Percentiles rank a stretch among this genome's conserved stretches.
phyloP scores from a whole-genome alignment of 23 tunicate genomes.

The Phallusia fumigata region DNA sequence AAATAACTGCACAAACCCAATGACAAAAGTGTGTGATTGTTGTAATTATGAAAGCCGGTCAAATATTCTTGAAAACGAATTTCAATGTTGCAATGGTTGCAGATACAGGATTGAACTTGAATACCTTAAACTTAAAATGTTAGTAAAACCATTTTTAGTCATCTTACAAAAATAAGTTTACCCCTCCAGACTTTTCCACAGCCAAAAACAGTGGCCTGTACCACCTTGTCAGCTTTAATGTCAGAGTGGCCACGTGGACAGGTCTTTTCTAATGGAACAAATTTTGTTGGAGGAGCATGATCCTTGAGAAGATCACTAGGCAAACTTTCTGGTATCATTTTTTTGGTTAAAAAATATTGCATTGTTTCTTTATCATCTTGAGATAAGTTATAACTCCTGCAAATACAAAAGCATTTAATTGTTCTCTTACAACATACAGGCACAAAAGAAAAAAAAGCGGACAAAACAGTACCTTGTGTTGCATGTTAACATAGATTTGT shows the following conservation, averaged over 20 bases:
- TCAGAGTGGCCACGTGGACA: conserved; percentile 7
- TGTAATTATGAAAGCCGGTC: conserved; percentile 6
- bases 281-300: neutral
- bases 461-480: neutral
- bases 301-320: neutral
- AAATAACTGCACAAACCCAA: neutral
- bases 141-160: neutral
- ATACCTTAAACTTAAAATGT: neutral
- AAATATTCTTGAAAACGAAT: conserved; percentile 2
- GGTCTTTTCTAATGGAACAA: neutral
- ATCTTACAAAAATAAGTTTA: neutral
- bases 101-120: neutral
- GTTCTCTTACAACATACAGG: too few species aligned
- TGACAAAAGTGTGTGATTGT: conserved; percentile 1
- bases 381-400: neutral
- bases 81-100: neutral
- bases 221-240: too few species aligned
- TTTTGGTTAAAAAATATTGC: neutral
- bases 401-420: too few species aligned
- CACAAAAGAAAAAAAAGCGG: too few species aligned
- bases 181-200: conserved; percentile 7
- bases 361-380: neutral
- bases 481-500: neutral
- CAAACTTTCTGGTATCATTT: conserved; percentile 2
- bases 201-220: conserved; percentile 18